Percentiles rank a stretch among this genome's conserved stretches.
Conservation (phyloP, 2,113 vertebrate species). For the Malurus elegans region DNA sequence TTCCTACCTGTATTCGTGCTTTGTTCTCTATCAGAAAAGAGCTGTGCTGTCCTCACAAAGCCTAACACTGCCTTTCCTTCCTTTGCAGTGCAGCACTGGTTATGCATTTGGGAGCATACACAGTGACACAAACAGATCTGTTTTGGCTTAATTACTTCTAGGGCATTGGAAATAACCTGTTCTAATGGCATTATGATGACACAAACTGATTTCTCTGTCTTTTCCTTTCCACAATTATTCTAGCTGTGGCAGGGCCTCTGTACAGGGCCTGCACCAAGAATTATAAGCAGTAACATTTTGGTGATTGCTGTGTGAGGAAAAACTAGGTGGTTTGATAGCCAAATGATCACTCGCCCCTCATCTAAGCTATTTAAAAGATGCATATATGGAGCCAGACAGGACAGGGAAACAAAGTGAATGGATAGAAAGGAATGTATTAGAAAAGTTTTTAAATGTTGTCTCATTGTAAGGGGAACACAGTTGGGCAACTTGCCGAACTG, state of each 20-base stretch:
- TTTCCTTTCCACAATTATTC: neutral
- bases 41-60: neutral
- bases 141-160: neutral
- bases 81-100: neutral
- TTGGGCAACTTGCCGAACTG: neutral
- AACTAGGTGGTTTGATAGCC: neutral
- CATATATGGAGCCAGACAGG: neutral
- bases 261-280: neutral
- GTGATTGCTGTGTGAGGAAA: neutral
- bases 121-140: neutral
- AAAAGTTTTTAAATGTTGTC: neutral
- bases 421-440: neutral
- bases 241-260: neutral
- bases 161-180: neutral
- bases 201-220: neutral
- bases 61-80: neutral
- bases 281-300: neutral
- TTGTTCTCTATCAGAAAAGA: neutral
- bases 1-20: neutral
- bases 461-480: neutral
- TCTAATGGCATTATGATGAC: neutral
- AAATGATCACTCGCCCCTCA: neutral
- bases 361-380: neutral
- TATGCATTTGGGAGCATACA: neutral
- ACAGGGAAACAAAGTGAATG: neutral